phyloP scores from a whole-genome alignment of 2,113 vertebrate species.

The Phyllostomus discolor region DNA sequence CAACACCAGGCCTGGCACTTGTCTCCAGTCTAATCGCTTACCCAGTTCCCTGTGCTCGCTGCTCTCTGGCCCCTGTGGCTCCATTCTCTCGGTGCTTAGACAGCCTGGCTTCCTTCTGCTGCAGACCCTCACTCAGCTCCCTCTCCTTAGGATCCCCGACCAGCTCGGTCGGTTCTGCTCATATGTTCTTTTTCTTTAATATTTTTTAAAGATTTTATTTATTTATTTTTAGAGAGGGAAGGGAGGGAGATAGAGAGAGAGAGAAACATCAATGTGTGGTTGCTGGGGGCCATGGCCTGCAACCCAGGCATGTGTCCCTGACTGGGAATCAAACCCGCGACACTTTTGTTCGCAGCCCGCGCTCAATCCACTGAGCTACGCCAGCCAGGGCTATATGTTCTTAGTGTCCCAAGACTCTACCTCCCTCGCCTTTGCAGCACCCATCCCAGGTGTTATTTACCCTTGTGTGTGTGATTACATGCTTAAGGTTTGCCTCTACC shows the following conservation, averaged over 20 bases:
- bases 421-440: background rate
- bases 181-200: too few species aligned
- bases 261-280: too few species aligned
- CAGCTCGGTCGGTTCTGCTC: background rate
- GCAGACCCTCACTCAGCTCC: background rate
- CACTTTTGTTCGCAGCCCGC: too few species aligned
- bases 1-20: background rate
- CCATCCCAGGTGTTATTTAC: background rate
- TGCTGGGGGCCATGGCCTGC: too few species aligned
- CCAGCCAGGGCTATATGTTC: too few species aligned
- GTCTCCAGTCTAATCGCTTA: background rate
- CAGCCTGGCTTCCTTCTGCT: background rate
- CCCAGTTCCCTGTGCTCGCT: background rate
- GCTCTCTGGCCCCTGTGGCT: background rate
- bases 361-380: too few species aligned
- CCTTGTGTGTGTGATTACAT: background rate
- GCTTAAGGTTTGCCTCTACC: background rate
- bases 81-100: background rate
- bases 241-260: too few species aligned
- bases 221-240: too few species aligned
- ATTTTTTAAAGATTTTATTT: too few species aligned
- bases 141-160: background rate
- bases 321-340: too few species aligned
- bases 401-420: fast-evolving
- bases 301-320: too few species aligned